phyloP scores from a whole-genome alignment of 2,113 vertebrate genomes.

The Poicephalus meyeri region DNA sequence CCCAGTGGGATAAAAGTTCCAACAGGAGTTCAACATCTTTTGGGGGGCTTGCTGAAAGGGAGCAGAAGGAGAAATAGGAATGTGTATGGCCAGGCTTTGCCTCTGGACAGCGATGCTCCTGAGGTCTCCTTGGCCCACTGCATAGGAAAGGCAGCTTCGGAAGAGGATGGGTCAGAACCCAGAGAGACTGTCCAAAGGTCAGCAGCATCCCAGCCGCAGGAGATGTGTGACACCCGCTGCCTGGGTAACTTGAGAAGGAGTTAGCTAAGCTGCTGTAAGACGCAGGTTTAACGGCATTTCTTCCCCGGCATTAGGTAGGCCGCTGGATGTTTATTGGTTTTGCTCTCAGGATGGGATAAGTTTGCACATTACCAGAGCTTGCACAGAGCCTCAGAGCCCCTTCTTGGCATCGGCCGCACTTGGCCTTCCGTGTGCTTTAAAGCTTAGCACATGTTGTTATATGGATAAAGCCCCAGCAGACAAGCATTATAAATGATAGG shows the following conservation, averaged over 20 bases:
- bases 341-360: background rate
- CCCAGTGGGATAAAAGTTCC: constrained; percentile 6
- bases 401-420: background rate
- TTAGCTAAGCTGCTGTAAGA: background rate
- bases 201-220: background rate
- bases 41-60: background rate
- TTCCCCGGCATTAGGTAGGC: background rate
- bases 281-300: background rate
- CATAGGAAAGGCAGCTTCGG: background rate
- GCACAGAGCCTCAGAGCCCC: background rate
- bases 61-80: background rate
- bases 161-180: background rate
- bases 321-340: background rate
- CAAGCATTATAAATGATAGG: background rate
- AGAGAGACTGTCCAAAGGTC: background rate
- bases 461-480: background rate
- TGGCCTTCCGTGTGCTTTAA: fast-evolving
- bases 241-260: constrained; percentile 17
- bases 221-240: background rate
- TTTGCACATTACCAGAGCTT: background rate
- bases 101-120: background rate
- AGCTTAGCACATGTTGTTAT: background rate
- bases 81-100: fast-evolving
- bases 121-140: background rate
- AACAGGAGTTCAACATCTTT: background rate